Conservation (phyloP, 1,140 invertebrate genomes). For the Heliconius congener region DNA sequence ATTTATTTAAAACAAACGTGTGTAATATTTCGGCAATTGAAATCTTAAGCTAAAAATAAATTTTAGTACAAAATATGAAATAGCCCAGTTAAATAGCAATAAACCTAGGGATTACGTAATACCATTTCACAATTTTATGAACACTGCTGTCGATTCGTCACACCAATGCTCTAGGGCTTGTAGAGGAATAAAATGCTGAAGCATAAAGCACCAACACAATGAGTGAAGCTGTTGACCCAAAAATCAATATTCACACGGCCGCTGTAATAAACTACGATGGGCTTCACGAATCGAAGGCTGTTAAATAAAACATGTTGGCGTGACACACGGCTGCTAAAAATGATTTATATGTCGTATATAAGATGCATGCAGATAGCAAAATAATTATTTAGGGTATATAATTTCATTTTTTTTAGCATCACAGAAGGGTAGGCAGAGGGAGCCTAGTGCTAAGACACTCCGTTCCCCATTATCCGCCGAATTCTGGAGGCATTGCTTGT, state of each 20-base stretch:
- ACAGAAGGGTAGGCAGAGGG: no score
- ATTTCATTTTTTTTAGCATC: no score
- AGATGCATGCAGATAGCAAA: background rate
- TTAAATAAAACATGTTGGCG: slow-evolving; percentile 70
- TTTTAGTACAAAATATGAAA: background rate
- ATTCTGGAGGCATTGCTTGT: no score
- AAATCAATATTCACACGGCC: slow-evolving; percentile 77
- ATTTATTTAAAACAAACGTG: background rate
- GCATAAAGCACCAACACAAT: slow-evolving; percentile 55
- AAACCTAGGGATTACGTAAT: slow-evolving; percentile 36
- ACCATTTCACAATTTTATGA: slow-evolving; percentile 24
- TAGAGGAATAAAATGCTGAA: slow-evolving; percentile 55
- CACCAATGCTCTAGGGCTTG: slow-evolving; percentile 36
- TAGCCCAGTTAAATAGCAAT: slow-evolving; percentile 28
- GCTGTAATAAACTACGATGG: slow-evolving; percentile 70
- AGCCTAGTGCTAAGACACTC: no score
- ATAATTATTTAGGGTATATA: background rate
- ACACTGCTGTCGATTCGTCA: slow-evolving; percentile 39
- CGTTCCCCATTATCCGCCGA: no score
- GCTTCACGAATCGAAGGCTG: slow-evolving; percentile 72
- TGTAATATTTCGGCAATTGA: background rate
- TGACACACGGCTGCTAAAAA: slow-evolving; percentile 46
- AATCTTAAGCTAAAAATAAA: background rate
- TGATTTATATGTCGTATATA: background rate
- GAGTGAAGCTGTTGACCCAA: slow-evolving; percentile 74